Base-by-base conservation (phyloP, 1,140 invertebrate species). In the Varroa destructor region DNA sequence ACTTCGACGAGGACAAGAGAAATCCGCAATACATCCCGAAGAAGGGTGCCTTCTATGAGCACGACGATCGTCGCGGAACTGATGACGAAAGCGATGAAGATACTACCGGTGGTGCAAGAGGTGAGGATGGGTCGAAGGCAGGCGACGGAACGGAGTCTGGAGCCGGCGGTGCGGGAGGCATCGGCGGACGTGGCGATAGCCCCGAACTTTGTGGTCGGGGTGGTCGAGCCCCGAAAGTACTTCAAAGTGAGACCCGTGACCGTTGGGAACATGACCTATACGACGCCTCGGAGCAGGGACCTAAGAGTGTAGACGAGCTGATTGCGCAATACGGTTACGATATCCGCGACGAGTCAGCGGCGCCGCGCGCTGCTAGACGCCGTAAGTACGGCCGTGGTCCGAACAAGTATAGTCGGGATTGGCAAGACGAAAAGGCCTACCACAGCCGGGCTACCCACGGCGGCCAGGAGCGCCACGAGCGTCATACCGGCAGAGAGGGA, bases 1-100 rank as follows among this genome's bases (percentile, higher is more conserved):
- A 93, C 79, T 88, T 91, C 80, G 93, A 96, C 80, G 91, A 97
- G 78, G 93, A 97, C 79, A 85, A 89, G 74, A 88, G 91, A 76
- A 96, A 97, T 82, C 93, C 93, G 4, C 93, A 96, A 75, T 97
- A 95, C 79, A 95, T 97, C 77, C 94, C 94, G 0, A 93, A 95
- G 80, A 85, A 88, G 74, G 94, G 94, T 25, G 91, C 90, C 2
- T 97, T 97, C 80, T 97, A 96, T 77, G 93, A 97, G 76, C 93
- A 97, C 78, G 93, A 97, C 80, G 90, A 93, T 77, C 81, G 91
- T 75, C 73, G 72, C 55, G 73, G 56, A 56, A 84, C 85, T 40
- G 77, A 77, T 36, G 87, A 88, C 37, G 87, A 88, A 74, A 51
- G 72, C 40, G 76, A 77, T 74, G 46, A 51, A 3, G 46, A 51